These are phyloP conservation scores for Suricata suricatta DNA, from an alignment of 2,113 vertebrate genomes.

Conservation along the genomic window DNA sequence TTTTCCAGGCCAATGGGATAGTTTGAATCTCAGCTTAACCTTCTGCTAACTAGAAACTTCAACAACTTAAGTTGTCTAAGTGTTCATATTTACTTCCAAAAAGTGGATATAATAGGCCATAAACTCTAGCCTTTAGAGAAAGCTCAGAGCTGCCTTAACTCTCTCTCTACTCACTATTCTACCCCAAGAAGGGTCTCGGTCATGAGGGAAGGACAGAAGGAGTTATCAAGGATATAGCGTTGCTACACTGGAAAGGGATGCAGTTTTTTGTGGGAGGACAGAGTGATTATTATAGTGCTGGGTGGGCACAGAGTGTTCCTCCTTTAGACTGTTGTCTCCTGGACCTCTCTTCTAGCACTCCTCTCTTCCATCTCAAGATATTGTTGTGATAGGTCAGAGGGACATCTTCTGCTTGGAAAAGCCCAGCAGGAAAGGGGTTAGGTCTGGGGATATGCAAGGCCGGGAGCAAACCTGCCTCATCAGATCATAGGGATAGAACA, in stretches of 20 bases:
- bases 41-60: background rate
- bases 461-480: background rate
- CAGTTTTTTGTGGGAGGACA: background rate
- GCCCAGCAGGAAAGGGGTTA: background rate
- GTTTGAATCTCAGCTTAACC: background rate
- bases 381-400: background rate
- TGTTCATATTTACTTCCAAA: slow-evolving; percentile 24
- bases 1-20: background rate
- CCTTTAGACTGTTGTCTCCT: background rate
- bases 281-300: background rate
- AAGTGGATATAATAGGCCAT: background rate
- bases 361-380: background rate
- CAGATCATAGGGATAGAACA: background rate
- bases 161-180: background rate
- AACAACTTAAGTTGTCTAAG: background rate
- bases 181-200: background rate
- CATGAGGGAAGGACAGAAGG: background rate
- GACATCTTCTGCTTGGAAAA: background rate
- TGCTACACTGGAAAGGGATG: background rate
- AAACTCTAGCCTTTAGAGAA: background rate
- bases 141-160: background rate
- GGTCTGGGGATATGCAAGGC: background rate
- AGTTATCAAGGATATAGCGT: background rate
- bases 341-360: background rate
- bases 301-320: background rate